Base-by-base conservation (phyloP, 2,888 invertebrate genomes). In the Tetranychus truncatus region DNA sequence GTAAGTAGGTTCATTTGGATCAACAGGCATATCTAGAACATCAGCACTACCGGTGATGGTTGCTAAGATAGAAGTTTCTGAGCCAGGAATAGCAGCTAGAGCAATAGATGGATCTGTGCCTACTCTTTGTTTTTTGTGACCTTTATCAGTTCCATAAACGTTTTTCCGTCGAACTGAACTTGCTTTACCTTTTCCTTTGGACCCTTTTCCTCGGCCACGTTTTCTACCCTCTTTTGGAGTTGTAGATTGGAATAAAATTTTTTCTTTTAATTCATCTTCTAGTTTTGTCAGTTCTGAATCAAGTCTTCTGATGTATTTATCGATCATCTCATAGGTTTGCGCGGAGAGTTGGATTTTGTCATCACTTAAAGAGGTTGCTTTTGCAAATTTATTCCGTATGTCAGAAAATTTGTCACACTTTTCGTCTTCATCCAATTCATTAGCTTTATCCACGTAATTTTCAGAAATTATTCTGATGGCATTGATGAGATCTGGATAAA, bases 1-100 rank as follows among this genome's bases (percentile, higher is more conserved):
- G 82, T 99, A 99, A 0, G 95, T 96, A 0, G 97, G 97, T 82
- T 99, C 97, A 82, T 97, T 97, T 0, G 97, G 97, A 86, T 99
- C 86, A 1, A 87, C 86, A 6, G 87, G 86, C 86, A 87, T 87
- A 80, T 87, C 87, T 74, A 87, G 81, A 1, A 86, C 75, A 20
- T 71, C 71, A n/a, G 46, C 55, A 45, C 24, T 46, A 24, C 44
- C 46, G 8, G 75, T 65, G 11, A 55, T 65, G n/a, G 75, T 21
- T 18, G 72, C 20, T 6, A 66, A 7, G 6, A 69, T 34, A 3
- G 74, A 45, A n/a, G 74, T 45, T 66, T 45, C 46, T 9, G 45
- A 9, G 15, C 55, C 55, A 55, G 55, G 55, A 55, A 55, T 55
- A 44, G 21, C 46, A 6, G 66, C 6, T 34, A 65, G 24, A 5